A percentile compares a stretch with the other conserved stretches of the same genome.
Conservation (phyloP, 2,113 vertebrate species). For the Nycticorax nycticorax region DNA sequence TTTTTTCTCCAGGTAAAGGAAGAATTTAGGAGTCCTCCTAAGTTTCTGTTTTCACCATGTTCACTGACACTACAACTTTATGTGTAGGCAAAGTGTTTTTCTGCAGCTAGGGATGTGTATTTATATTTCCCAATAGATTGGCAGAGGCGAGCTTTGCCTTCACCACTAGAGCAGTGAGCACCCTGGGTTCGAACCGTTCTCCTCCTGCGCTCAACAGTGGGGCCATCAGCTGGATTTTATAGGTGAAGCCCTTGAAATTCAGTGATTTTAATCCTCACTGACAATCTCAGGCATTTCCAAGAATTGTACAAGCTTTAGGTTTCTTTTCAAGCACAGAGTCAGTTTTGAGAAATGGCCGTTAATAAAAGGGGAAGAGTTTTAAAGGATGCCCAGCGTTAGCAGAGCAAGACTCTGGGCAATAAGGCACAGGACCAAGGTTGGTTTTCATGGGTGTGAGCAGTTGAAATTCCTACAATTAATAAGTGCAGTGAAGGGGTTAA, state of each 20-base stretch:
- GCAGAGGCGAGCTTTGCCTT: neutral
- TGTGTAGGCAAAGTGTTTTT: neutral
- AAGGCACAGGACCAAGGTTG: neutral
- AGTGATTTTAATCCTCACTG: neutral
- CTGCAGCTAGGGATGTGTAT: neutral
- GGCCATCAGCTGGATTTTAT: neutral
- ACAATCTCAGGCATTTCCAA: neutral
- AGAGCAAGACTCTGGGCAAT: neutral
- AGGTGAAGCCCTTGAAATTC: neutral
- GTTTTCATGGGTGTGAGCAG: neutral
- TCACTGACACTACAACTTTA: neutral
- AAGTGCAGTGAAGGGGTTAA: slow-evolving; percentile 78
- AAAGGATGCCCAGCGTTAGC: neutral
- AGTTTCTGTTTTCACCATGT: neutral
- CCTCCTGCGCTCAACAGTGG: neutral
- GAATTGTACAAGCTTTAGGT: neutral
- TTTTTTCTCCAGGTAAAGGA: neutral
- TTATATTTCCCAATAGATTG: neutral
- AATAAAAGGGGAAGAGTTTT: neutral
- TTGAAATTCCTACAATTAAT: slow-evolving; percentile 52
- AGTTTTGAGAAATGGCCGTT: neutral
- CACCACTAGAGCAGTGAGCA: neutral
- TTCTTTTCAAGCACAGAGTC: neutral
- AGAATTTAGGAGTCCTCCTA: neutral
- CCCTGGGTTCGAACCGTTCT: accelerated